Conservation (phyloP, 1,140 invertebrate genomes). For the Tenebrio molitor region DNA sequence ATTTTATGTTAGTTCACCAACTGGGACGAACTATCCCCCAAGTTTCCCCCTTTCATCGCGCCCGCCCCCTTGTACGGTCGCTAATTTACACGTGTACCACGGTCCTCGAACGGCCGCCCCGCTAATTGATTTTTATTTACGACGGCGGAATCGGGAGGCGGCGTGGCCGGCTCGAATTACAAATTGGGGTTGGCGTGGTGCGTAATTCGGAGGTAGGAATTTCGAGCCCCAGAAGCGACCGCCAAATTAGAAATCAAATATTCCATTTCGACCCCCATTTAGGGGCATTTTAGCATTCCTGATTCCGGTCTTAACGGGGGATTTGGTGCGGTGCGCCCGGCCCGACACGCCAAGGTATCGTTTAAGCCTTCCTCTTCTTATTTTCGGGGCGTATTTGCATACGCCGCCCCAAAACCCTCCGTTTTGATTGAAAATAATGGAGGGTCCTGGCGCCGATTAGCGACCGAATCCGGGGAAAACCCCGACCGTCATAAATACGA, state of each 20-base stretch:
- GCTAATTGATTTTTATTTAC: conserved; percentile 36
- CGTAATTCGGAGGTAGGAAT: conserved; percentile 42
- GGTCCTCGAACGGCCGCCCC: too few species aligned
- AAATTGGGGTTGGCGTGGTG: conserved; percentile 22
- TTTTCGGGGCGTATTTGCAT: conserved; percentile 41
- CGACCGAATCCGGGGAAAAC: neutral
- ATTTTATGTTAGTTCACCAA: conserved; percentile 58
- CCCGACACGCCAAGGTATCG: conserved; percentile 42
- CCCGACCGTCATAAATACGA: neutral
- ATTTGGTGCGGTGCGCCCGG: conserved; percentile 40
- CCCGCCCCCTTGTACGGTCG: too few species aligned
- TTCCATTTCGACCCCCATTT: conserved; percentile 50
- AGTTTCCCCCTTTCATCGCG: too few species aligned
- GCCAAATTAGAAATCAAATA: conserved; percentile 58
- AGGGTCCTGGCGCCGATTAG: neutral
- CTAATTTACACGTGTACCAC: too few species aligned
- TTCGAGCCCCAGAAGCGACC: conserved; percentile 36
- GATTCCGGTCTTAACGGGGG: conserved; percentile 53
- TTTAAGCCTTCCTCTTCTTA: conserved; percentile 42
- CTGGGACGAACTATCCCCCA: conserved; percentile 47
- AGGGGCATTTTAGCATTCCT: conserved; percentile 47
- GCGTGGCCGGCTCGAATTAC: conserved; percentile 31
- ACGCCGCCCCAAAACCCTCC: neutral
- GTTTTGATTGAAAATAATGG: conserved; percentile 9
- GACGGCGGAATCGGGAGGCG: conserved; percentile 1